These are phyloP conservation scores for Podarcis cretensis DNA, from an alignment of 2,113 vertebrate species.

Conservation along the genomic window DNA sequence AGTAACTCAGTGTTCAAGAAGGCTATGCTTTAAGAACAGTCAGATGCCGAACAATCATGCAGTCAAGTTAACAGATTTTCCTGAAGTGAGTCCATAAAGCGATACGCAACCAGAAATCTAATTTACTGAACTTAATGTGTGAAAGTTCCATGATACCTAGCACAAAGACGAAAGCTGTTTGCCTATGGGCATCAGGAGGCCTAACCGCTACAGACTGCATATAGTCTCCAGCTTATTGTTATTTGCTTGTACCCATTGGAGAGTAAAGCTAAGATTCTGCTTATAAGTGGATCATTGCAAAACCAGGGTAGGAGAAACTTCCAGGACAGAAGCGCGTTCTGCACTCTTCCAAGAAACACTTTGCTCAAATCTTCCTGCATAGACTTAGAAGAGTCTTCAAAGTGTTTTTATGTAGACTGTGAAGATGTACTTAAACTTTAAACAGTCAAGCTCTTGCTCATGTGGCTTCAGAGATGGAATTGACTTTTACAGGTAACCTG, in stretches of 20 bases:
- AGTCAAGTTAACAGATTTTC: neutral
- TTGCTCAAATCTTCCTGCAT: neutral
- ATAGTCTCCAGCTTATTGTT: neutral
- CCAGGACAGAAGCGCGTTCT: neutral
- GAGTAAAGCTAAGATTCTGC: neutral
- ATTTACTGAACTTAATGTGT: rapidly evolving
- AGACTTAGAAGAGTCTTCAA: neutral
- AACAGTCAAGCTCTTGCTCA: neutral
- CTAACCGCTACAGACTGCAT: neutral
- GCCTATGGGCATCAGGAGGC: neutral
- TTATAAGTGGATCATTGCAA: neutral
- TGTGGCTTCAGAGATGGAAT: neutral
- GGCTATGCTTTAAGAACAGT: neutral
- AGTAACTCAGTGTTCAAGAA: neutral
- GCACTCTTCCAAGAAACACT: neutral
- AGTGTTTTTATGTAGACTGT: neutral
- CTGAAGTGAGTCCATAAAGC: neutral
- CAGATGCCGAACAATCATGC: neutral
- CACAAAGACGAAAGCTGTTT: neutral
- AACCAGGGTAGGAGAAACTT: neutral
- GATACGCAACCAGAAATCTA: rapidly evolving
- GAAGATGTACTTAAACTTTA: neutral
- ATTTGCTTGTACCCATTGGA: neutral
- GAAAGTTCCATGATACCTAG: neutral
- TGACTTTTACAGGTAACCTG: neutral